Evolutionary conservation across 2,888 invertebrate species (phyloP).

Genomic region (Drosophila longiperda): DNA sequence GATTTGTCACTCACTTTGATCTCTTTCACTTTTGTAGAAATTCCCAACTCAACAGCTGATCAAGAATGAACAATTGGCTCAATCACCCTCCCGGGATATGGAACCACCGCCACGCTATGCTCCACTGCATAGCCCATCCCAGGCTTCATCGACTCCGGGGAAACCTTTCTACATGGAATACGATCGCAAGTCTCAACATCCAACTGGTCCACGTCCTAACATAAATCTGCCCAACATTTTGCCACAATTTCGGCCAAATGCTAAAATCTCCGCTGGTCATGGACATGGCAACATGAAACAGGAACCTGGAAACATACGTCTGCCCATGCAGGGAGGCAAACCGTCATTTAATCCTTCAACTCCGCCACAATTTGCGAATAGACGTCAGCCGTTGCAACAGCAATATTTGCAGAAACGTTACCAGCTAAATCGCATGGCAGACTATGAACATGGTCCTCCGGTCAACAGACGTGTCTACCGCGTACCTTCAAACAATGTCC

Average conservation of each 20-base stretch:
- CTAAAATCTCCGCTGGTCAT: slow-evolving; percentile 86
- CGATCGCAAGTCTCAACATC: slow-evolving; percentile 78
- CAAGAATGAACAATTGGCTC: slow-evolving; percentile 38
- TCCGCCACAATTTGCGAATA: slow-evolving; percentile 82
- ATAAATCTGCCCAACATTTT: slow-evolving; percentile 88
- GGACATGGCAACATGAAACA: slow-evolving; percentile 73
- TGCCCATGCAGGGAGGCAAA: slow-evolving; percentile 69
- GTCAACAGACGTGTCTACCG: slow-evolving; percentile 83
- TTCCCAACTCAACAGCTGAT: slow-evolving; percentile 45
- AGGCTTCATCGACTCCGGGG: slow-evolving; percentile 28
- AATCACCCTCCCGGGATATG: slow-evolving; percentile 85
- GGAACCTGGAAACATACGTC: slow-evolving; percentile 83
- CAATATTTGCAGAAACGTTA: slow-evolving; percentile 72
- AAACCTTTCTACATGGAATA: slow-evolving; percentile 76
- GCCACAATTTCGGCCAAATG: slow-evolving; percentile 90
- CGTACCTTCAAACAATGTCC: slow-evolving; percentile 66
- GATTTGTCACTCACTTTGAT: rapidly evolving
- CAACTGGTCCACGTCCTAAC: slow-evolving; percentile 61
- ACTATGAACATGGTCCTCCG: slow-evolving; percentile 79
- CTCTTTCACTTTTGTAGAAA: slow-evolving; percentile 23
- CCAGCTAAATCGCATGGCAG: slow-evolving; percentile 80
- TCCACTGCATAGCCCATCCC: slow-evolving; percentile 42
- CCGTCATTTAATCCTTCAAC: slow-evolving; percentile 64
- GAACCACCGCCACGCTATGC: slow-evolving; percentile 81
- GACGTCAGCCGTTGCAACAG: slow-evolving; percentile 79